phyloP scores from a whole-genome alignment of 2,797 vertebrate species.

The Sebastiscus albofasciatus region DNA sequence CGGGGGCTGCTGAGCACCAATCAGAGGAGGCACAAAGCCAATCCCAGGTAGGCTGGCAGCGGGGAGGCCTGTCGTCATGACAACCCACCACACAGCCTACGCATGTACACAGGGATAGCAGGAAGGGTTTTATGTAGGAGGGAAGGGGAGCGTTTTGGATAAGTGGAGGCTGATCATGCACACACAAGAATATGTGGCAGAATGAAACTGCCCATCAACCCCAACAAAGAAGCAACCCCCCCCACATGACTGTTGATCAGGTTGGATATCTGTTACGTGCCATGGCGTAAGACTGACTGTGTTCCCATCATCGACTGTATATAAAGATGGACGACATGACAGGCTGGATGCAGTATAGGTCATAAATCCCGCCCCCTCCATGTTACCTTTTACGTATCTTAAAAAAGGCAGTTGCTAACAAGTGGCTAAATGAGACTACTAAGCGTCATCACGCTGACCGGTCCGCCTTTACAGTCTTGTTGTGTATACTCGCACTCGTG shows the following conservation, averaged over 20 bases:
- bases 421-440: too few relatives aligned
- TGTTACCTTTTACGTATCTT: background rate
- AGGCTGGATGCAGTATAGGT: background rate
- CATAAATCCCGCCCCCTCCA: background rate
- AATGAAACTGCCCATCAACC: background rate
- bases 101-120: constrained; percentile 60
- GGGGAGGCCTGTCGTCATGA: constrained; percentile 82
- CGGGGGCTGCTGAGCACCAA: constrained; percentile 77
- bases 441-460: too few relatives aligned
- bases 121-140: constrained; percentile 60
- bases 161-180: constrained; percentile 60
- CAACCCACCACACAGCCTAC: constrained; percentile 75
- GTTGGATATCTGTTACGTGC: constrained; percentile 24
- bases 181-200: constrained; percentile 31
- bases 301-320: background rate
- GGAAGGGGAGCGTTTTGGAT: constrained; percentile 58
- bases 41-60: constrained; percentile 82
- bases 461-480: too few relatives aligned
- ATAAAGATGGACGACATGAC: background rate
- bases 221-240: background rate
- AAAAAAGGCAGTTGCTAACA: too few relatives aligned
- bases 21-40: constrained; percentile 80
- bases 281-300: background rate
- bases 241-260: constrained; percentile 3
- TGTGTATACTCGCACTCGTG: too few relatives aligned